phyloP scores from a whole-genome alignment of 2,888 invertebrate species.

The Mythimna loreyi region DNA sequence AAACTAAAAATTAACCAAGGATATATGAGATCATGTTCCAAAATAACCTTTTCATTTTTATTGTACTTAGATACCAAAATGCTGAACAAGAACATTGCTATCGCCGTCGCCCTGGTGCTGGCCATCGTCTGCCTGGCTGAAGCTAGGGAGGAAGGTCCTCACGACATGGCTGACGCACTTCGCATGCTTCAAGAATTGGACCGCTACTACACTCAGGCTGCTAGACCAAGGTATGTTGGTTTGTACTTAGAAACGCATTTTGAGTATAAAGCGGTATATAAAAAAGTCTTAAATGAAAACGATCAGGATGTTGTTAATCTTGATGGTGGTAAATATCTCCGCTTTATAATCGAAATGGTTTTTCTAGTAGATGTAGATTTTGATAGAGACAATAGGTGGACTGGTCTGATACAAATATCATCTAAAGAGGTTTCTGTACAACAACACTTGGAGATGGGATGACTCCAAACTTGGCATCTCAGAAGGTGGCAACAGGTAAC shows the following conservation, averaged over 20 bases:
- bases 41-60: conserved; percentile 1
- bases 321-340: background rate
- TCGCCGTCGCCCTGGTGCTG: conserved; percentile 80
- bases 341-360: conserved; percentile 2
- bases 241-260: conserved; percentile 3
- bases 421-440: background rate
- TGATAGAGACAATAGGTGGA: background rate
- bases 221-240: conserved; percentile 91
- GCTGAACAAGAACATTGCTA: conserved; percentile 84
- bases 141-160: conserved; percentile 88
- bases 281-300: background rate
- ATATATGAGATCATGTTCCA: background rate
- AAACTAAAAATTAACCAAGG: background rate
- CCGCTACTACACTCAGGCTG: conserved; percentile 92
- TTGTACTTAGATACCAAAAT: conserved; percentile 73
- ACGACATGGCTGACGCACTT: conserved; percentile 92
- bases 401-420: background rate
- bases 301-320: background rate
- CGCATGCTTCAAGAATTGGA: conserved; percentile 93
- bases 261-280: background rate
- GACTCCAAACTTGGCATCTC: conserved; percentile 3
- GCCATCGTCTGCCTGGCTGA: conserved; percentile 82
- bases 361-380: background rate
- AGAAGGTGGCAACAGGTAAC: conserved; percentile 33
- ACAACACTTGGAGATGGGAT: background rate